Conservation (phyloP, 2,888 invertebrate genomes). For the Nasonia oneida region DNA sequence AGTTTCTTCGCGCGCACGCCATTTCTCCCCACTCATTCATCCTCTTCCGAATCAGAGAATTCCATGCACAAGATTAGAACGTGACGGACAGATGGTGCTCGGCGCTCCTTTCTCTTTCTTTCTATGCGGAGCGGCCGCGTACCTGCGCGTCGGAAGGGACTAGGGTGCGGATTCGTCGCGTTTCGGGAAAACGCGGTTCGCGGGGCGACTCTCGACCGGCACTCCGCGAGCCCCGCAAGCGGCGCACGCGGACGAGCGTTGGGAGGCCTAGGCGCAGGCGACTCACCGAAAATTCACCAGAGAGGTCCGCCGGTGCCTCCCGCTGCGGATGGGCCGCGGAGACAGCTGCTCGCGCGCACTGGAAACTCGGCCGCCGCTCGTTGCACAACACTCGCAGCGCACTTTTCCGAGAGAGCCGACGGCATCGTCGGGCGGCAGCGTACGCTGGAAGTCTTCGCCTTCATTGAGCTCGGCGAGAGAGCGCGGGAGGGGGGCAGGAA, state of each 20-base stretch:
- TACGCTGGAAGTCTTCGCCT: not conserved
- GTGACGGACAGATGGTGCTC: constrained; percentile 61
- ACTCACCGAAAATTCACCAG: constrained; percentile 72
- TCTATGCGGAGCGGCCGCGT: constrained; percentile 26
- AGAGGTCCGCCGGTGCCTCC: constrained; percentile 61
- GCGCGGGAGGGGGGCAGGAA: constrained; percentile 25
- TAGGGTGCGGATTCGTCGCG: not conserved
- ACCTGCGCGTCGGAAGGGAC: too few species aligned
- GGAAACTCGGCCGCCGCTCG: not conserved
- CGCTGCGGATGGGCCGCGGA: too few species aligned
- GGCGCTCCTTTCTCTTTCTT: constrained; percentile 64
- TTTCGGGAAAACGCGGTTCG: too few species aligned
- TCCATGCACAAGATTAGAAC: too few species aligned
- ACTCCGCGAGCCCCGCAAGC: too few species aligned
- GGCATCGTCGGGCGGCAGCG: too few species aligned
- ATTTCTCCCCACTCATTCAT: constrained; percentile 39
- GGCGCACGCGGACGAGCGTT: too few species aligned
- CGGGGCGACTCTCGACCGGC: too few species aligned
- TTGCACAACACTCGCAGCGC: not conserved
- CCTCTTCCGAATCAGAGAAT: constrained; percentile 53
- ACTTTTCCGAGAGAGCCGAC: constrained; percentile 6
- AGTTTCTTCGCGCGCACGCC: constrained; percentile 39
- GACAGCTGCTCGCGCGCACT: not conserved
- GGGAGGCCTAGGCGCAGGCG: not conserved
- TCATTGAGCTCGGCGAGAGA: not conserved